Evolutionary conservation across 2,888 invertebrate species (phyloP), one percentile per base, ranked within the genome.

Genomic region (Pomacea canaliculata): DNA sequence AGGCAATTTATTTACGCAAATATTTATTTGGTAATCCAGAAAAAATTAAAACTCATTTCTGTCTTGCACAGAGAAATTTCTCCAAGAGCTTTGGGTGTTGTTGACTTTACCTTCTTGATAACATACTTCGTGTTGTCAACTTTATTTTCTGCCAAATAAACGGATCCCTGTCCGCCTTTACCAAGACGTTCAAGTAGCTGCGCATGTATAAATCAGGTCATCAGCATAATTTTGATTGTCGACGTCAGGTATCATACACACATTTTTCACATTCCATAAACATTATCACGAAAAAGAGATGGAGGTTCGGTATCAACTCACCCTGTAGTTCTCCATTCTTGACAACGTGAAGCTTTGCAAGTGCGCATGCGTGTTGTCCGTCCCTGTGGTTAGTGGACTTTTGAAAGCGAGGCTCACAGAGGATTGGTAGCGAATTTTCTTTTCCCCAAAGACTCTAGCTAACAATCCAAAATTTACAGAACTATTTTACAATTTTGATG

Each of bases 151-250:
- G 83, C 87, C 65, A 87, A 76, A 78, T 82, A 84, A 65, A 89
- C 87, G 71, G 86, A 83, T 8, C 88, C 85, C 72, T 88, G 89
- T 46, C 87, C 88, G 12, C 87, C 86, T 78, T 86, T 85, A n/a
- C 88, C 87, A 23, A 89, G 83, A 67, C 86, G 84, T 73, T 87
- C 84, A 27, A 85, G 70, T 73, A 88, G 76, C 89, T 89, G 80
- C 71, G 85, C 84, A 72, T 9, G 37, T 68, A 78, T 76, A 71
- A 13, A 73, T 49, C 37, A 37, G 37, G 37, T 37, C 37, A 37
- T 37, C 37, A 37, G 37, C 37, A 37, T 37, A 37, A 59, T 46
- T 19, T 46, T 19, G 9, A 23, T 48, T 65, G n/a, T 66, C 12
- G 9, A 18, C 46, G 65, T 56, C 37, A 27, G 16, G 12, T 16